phyloP scores from a whole-genome alignment of 1,140 invertebrate species.

The Drosophila bocki region DNA sequence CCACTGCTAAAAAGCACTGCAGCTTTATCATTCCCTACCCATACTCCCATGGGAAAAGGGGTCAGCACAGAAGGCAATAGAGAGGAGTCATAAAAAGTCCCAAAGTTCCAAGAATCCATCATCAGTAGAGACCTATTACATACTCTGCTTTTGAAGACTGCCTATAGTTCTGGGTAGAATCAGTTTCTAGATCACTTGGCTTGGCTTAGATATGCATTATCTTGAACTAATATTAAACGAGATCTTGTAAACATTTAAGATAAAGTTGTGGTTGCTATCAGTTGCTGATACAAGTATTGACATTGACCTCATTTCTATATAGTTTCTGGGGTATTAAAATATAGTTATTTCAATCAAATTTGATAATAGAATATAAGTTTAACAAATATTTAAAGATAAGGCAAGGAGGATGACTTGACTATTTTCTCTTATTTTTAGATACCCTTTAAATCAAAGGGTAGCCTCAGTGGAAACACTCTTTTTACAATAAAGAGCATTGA shows the following conservation, averaged over 20 bases:
- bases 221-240: conserved; percentile 2
- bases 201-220: conserved; percentile 3
- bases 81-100: conserved; percentile 1
- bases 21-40: conserved; percentile 24
- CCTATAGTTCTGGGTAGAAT: background rate
- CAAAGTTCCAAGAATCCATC: conserved; percentile 9
- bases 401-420: background rate
- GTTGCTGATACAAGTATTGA: background rate
- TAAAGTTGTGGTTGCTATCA: background rate
- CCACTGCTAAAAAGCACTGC: conserved; percentile 11
- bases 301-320: conserved; percentile 1
- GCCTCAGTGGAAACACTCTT: background rate
- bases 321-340: background rate
- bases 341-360: background rate
- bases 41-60: conserved; percentile 11
- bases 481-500: conserved; percentile 50
- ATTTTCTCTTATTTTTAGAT: background rate
- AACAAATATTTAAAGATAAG: background rate
- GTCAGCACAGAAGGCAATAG: conserved; percentile 17
- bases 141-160: background rate
- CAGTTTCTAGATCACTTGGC: background rate
- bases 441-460: conserved; percentile 16
- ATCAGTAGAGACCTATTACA: background rate
- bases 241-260: conserved; percentile 11
- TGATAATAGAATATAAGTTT: background rate